phyloP scores from a whole-genome alignment of 2,113 vertebrate genomes.

The Salvelinus namaycush region DNA sequence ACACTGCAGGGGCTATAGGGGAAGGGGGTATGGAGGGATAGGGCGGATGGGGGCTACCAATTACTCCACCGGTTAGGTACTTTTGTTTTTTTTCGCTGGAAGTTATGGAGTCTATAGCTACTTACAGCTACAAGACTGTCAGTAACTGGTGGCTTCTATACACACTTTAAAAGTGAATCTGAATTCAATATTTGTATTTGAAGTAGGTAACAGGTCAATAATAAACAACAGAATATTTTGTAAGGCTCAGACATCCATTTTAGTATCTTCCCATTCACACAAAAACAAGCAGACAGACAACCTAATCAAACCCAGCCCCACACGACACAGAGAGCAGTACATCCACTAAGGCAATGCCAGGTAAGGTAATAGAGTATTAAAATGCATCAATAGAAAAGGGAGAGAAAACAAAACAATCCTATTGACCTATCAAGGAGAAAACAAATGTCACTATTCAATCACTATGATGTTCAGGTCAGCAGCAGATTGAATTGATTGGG shows the following conservation, averaged over 20 bases:
- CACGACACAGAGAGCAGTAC: background rate
- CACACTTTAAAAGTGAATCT: no score
- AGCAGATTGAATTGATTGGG: background rate
- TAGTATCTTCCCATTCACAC: no score
- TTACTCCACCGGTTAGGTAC: slow-evolving; percentile 4
- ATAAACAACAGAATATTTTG: no score
- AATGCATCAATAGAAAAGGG: slow-evolving; percentile 8
- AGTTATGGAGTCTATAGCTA: no score
- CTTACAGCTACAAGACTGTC: slow-evolving; percentile 21
- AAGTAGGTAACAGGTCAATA: no score
- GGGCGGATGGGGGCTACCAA: background rate
- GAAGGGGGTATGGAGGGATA: background rate
- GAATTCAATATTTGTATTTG: no score
- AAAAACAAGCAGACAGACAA: no score
- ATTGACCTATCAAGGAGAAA: background rate
- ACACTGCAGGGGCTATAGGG: slow-evolving; percentile 33
- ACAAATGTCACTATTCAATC: slow-evolving; percentile 7
- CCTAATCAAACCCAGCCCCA: no score
- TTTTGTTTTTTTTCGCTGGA: no score
- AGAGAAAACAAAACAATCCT: background rate
- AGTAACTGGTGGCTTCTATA: slow-evolving; percentile 27
- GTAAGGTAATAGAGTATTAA: slow-evolving; percentile 1
- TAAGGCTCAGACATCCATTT: no score
- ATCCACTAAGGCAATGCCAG: background rate
- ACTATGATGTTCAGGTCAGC: slow-evolving; percentile 1